Conservation (phyloP, 2,113 vertebrate species). For the Naja naja region DNA sequence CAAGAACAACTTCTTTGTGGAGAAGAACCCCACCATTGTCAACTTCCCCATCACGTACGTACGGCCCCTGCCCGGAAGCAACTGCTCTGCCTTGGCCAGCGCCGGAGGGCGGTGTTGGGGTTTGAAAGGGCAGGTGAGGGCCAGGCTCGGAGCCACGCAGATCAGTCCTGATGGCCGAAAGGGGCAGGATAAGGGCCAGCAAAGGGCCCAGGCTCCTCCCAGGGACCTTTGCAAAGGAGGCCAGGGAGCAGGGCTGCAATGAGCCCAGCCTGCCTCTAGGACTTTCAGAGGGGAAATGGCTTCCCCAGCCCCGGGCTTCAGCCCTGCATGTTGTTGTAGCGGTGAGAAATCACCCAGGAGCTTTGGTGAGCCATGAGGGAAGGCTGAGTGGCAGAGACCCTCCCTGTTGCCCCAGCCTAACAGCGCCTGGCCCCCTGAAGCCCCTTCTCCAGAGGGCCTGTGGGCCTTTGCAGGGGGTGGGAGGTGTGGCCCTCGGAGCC, state of each 20-base stretch:
- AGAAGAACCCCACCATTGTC: slow-evolving; percentile 97
- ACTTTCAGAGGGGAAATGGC: not conserved
- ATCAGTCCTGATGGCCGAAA: not conserved
- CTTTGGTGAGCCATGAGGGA: no score
- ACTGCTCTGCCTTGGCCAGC: not conserved
- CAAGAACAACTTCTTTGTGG: slow-evolving; percentile 99
- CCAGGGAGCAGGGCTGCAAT: no score
- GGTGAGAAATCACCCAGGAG: not conserved
- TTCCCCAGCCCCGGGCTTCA: not conserved
- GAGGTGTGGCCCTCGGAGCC: no score
- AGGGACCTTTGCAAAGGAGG: not conserved
- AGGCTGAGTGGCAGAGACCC: not conserved
- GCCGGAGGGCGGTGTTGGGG: no score
- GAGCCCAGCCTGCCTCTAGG: not conserved
- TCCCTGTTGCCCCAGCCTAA: not conserved
- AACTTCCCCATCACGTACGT: slow-evolving; percentile 97
- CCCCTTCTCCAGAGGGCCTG: not conserved
- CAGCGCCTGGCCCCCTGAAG: not conserved
- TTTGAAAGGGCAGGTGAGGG: not conserved
- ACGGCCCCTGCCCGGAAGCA: fast-evolving
- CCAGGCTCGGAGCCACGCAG: not conserved
- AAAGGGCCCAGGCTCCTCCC: not conserved
- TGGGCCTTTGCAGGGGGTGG: no score
- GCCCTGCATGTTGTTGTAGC: not conserved
- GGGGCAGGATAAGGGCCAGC: not conserved